phyloP scores from a whole-genome alignment of 1,140 invertebrate genomes.

The Micrasema longulum region DNA sequence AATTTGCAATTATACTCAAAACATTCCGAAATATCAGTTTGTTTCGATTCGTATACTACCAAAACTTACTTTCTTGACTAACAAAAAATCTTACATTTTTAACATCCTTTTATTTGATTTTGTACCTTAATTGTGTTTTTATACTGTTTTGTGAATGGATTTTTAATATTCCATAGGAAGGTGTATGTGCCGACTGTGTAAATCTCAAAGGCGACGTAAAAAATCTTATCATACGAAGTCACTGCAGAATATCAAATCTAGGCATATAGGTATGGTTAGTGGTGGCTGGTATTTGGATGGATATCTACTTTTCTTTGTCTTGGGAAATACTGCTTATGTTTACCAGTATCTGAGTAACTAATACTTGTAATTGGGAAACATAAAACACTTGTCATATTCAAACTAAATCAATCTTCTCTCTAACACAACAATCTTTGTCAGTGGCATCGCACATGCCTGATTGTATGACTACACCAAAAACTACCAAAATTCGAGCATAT shows the following conservation, averaged over 20 bases:
- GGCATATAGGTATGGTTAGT: slow-evolving; percentile 51
- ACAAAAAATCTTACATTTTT: slow-evolving; percentile 1
- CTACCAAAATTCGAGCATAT: no score
- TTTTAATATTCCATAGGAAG: slow-evolving; percentile 47
- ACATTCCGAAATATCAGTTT: no score
- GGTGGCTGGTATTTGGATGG: slow-evolving; percentile 47
- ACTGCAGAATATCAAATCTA: slow-evolving; percentile 37
- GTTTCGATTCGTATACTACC: no score
- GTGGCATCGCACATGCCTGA: no score
- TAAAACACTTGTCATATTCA: no score
- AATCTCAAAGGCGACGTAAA: slow-evolving; percentile 24
- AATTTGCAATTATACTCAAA: no score
- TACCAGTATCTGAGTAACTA: no score
- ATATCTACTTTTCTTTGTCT: slow-evolving; percentile 1
- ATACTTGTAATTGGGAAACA: no score
- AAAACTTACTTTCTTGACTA: background rate
- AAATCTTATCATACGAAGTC: slow-evolving; percentile 31
- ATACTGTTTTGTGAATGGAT: background rate
- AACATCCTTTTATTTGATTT: no score
- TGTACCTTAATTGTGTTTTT: no score
- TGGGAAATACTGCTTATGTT: slow-evolving; percentile 4
- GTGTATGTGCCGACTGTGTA: slow-evolving; percentile 48
- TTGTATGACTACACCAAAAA: no score
- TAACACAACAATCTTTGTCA: background rate
- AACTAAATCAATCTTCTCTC: background rate